Percentiles rank a stretch among this genome's conserved stretches.
These are phyloP conservation scores for Himalopsyche kuldschensis DNA, from an alignment of 2,888 invertebrate species.

Conservation along the genomic window DNA sequence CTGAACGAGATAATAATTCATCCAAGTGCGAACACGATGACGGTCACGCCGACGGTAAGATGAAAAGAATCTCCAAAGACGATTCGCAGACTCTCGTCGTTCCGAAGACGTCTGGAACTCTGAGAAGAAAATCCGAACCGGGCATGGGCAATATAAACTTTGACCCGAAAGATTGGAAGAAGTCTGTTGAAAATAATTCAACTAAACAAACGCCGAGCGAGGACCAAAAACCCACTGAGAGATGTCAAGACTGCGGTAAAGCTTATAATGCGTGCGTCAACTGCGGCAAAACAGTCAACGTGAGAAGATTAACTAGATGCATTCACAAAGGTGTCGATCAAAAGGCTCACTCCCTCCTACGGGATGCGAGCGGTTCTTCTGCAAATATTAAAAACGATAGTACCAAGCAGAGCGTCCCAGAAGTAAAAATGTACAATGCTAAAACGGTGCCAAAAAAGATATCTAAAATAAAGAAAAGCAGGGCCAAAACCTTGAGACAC, in stretches of 20 bases:
- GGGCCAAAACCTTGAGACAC: conserved; percentile 58
- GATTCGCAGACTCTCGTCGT: conserved; percentile 50
- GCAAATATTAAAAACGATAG: not conserved
- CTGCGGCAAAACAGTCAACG: conserved; percentile 13
- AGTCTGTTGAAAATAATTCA: conserved; percentile 52
- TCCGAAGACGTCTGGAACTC: conserved; percentile 57
- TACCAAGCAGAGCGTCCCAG: conserved; percentile 40
- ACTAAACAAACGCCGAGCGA: conserved; percentile 12
- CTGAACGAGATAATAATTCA: not conserved
- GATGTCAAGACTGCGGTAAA: conserved; percentile 21
- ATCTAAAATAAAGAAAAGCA: conserved; percentile 69
- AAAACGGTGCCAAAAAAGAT: conserved; percentile 73
- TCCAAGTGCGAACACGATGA: conserved; percentile 8
- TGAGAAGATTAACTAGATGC: not conserved
- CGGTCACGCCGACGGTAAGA: not conserved
- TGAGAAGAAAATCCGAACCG: conserved; percentile 75
- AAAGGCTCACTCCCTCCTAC: not conserved
- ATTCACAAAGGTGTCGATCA: not conserved
- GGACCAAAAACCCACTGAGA: not conserved
- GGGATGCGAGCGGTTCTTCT: not conserved
- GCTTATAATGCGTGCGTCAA: conserved; percentile 5
- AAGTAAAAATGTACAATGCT: conserved; percentile 65
- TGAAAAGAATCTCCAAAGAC: conserved; percentile 48
- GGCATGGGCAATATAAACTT: conserved; percentile 57
- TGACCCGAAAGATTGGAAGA: conserved; percentile 50